Evolutionary conservation across 2,888 invertebrate species (phyloP).

Genomic region (Lingula anatina): DNA sequence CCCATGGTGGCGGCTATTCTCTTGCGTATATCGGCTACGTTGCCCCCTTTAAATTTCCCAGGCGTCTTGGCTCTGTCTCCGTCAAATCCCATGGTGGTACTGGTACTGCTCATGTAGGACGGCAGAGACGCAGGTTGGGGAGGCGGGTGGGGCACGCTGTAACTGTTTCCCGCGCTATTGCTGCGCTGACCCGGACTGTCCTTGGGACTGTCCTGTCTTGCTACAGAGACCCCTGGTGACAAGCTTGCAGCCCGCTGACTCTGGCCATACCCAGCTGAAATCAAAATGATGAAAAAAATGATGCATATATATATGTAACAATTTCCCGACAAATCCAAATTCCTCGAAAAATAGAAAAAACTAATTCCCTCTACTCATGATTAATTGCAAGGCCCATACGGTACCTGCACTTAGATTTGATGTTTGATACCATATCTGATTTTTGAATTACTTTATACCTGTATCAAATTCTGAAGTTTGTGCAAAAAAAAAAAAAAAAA

Average conservation of each 20-base stretch:
- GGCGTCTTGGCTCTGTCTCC: constrained; percentile 2
- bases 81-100: constrained; percentile 1
- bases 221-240: too few species aligned
- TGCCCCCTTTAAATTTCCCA: constrained; percentile 1
- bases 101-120: not conserved
- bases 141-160: not conserved
- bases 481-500: constrained; percentile 10
- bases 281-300: too few species aligned
- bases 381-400: too few species aligned
- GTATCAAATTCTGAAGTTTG: constrained; percentile 13
- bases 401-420: too few species aligned
- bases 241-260: too few species aligned
- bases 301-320: too few species aligned
- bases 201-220: too few species aligned
- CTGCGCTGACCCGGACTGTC: not conserved
- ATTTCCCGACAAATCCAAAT: too few species aligned
- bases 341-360: too few species aligned
- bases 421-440: too few species aligned
- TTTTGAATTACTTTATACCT: too few species aligned
- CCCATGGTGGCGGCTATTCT: constrained; percentile 32
- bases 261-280: too few species aligned
- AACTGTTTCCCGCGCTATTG: not conserved
- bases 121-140: not conserved
- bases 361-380: not conserved
- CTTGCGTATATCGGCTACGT: constrained; percentile 23